Evolutionary conservation across 2,888 invertebrate species (phyloP).

Genomic region (Tricholauxania praeusta): DNA sequence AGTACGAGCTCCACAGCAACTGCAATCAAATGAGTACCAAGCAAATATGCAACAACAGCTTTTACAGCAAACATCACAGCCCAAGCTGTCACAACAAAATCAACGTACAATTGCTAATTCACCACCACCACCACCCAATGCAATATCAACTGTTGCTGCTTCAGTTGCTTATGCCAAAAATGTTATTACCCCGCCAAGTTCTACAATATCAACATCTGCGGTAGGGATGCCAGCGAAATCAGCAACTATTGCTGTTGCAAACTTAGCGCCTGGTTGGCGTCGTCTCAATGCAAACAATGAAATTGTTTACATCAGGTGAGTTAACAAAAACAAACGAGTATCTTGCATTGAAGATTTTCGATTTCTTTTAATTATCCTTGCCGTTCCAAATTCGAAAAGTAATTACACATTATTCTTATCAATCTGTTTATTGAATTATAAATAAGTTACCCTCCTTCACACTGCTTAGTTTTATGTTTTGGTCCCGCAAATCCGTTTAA

Average conservation of each 20-base stretch:
- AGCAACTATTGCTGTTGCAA: constrained; percentile 54
- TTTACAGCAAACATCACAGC: constrained; percentile 44
- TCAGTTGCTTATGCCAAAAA: constrained; percentile 40
- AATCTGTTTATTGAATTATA: too few relatives aligned
- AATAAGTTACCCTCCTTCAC: background rate
- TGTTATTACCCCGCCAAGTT: constrained; percentile 31
- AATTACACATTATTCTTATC: too few relatives aligned
- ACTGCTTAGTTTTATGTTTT: background rate
- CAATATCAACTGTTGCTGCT: constrained; percentile 39
- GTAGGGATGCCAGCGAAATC: constrained; percentile 39
- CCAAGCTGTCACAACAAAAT: constrained; percentile 50
- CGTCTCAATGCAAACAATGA: constrained; percentile 78
- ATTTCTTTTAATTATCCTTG: too few relatives aligned
- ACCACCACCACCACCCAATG: constrained; percentile 47
- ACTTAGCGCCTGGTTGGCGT: constrained; percentile 84
- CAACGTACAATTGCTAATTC: constrained; percentile 46
- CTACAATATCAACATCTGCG: constrained; percentile 39
- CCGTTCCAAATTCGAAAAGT: too few relatives aligned
- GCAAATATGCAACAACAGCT: constrained; percentile 20
- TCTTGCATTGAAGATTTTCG: too few relatives aligned
- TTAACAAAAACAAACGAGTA: constrained; percentile 36
- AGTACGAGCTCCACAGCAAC: constrained; percentile 38
- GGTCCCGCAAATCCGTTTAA: background rate
- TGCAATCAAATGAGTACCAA: constrained; percentile 41
- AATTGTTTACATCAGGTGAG: constrained; percentile 83